Evolutionary conservation across 1,140 invertebrate genomes (phyloP).

Genomic region (Gonioctena quinquepunctata): DNA sequence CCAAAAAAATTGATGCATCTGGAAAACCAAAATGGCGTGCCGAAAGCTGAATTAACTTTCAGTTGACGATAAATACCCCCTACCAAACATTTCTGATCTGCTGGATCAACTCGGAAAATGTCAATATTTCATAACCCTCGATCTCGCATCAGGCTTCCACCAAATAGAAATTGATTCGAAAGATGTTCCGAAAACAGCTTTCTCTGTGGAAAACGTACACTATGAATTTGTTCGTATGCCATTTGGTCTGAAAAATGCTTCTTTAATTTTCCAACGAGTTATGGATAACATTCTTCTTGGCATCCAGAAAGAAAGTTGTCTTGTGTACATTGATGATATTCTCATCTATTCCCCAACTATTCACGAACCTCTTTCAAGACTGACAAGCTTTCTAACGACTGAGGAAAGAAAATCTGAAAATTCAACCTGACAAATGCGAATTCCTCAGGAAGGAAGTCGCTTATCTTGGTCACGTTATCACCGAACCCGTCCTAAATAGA

Average conservation of each 20-base stretch:
- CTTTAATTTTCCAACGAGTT: not conserved
- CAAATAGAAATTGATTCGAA: no score
- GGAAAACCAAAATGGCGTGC: constrained; percentile 48
- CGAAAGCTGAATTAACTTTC: no score
- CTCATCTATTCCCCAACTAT: not conserved
- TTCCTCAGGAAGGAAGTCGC: not conserved
- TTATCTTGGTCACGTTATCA: not conserved
- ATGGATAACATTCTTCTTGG: not conserved
- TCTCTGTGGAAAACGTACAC: constrained; percentile 36
- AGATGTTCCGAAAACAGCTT: constrained; percentile 52
- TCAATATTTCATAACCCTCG: constrained; percentile 53
- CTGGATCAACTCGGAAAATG: constrained; percentile 45
- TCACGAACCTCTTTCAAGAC: not conserved
- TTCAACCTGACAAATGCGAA: no score
- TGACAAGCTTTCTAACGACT: not conserved
- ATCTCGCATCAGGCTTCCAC: constrained; percentile 38
- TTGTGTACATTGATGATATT: not conserved
- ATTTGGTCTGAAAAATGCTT: constrained; percentile 1
- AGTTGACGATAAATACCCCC: constrained; percentile 52
- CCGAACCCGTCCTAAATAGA: not conserved
- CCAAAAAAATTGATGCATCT: constrained; percentile 45
- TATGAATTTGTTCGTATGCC: constrained; percentile 27
- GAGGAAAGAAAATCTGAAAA: no score
- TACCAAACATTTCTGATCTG: constrained; percentile 56
- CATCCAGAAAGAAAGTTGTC: not conserved